Evolutionary conservation across 2,113 vertebrate genomes (phyloP).

Genomic region (Peromyscus leucopus): DNA sequence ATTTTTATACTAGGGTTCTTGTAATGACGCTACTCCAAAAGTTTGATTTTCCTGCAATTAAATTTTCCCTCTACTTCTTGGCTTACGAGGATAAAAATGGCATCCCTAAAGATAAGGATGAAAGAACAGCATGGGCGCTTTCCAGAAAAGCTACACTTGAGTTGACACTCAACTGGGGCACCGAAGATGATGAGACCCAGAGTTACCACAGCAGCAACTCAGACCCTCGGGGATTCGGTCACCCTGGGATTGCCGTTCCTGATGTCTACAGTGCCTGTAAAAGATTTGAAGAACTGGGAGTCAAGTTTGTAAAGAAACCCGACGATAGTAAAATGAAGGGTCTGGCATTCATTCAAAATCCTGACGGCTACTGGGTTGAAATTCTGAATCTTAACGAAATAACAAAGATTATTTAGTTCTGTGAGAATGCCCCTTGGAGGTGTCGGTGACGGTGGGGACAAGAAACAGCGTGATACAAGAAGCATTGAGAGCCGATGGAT

Average conservation of each 20-base stretch:
- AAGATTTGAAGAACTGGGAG: no score
- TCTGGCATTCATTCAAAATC: slow-evolving; percentile 97
- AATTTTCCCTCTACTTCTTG: no score
- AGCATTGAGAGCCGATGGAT: background rate
- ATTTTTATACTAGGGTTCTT: slow-evolving; percentile 92
- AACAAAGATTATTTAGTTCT: slow-evolving; percentile 89
- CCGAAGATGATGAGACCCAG: slow-evolving; percentile 93
- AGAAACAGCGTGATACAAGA: background rate
- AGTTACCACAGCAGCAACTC: slow-evolving; percentile 97
- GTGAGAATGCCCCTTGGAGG: slow-evolving; percentile 7
- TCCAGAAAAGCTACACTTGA: no score
- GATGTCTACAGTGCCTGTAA: no score
- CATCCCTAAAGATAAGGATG: no score
- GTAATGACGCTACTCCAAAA: slow-evolving; percentile 93
- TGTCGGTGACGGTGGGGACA: background rate
- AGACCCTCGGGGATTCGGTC: slow-evolving; percentile 97
- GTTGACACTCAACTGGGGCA: slow-evolving; percentile 93
- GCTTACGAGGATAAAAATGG: no score
- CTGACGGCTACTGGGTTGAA: slow-evolving; percentile 99
- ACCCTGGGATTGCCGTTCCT: no score
- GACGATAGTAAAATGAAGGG: slow-evolving; percentile 96
- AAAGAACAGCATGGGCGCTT: no score
- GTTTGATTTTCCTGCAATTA: no score
- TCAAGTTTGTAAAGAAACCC: no score
- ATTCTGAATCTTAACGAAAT: slow-evolving; percentile 97